Evolutionary conservation across 2,888 invertebrate species (phyloP).

Genomic region (Trypoxylon attenuatum): DNA sequence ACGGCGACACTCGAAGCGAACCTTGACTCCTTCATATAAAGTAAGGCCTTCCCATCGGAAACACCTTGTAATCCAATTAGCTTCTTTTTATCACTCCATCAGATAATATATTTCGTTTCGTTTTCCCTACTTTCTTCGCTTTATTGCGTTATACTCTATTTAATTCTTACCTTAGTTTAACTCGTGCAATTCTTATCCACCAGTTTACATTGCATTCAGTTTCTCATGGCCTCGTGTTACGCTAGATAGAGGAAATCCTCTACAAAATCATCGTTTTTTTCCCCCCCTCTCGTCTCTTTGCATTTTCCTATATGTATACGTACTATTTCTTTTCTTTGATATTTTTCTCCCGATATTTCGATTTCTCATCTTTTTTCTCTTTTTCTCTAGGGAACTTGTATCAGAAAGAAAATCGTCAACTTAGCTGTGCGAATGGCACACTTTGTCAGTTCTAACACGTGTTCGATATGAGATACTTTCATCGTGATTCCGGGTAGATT

Average conservation of each 20-base stretch:
- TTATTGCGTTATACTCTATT: too few species aligned
- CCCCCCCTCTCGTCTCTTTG: too few species aligned
- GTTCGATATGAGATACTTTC: conserved; percentile 13
- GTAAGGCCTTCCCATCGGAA: conserved; percentile 24
- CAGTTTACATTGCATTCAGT: too few species aligned
- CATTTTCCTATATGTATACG: too few species aligned
- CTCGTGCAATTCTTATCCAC: too few species aligned
- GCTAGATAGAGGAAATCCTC: too few species aligned
- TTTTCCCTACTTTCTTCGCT: conserved; percentile 1
- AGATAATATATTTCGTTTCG: conserved; percentile 15
- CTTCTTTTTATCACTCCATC: conserved; percentile 19
- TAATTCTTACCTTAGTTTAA: too few species aligned
- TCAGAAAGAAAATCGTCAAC: conserved; percentile 4
- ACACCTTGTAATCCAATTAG: conserved; percentile 26
- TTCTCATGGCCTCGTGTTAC: too few species aligned
- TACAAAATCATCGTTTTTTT: too few species aligned
- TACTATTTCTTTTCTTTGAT: too few species aligned
- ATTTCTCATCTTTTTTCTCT: background rate
- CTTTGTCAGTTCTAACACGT: conserved; percentile 14
- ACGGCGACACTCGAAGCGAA: conserved; percentile 17
- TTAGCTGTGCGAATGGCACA: conserved; percentile 19
- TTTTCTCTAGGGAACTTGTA: background rate
- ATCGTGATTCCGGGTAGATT: conserved; percentile 4
- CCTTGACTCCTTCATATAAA: conserved; percentile 14
- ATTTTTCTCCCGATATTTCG: background rate